These are phyloP conservation scores for Subacronicta megacephala DNA, from an alignment of 2,888 invertebrate species.

Conservation along the genomic window DNA sequence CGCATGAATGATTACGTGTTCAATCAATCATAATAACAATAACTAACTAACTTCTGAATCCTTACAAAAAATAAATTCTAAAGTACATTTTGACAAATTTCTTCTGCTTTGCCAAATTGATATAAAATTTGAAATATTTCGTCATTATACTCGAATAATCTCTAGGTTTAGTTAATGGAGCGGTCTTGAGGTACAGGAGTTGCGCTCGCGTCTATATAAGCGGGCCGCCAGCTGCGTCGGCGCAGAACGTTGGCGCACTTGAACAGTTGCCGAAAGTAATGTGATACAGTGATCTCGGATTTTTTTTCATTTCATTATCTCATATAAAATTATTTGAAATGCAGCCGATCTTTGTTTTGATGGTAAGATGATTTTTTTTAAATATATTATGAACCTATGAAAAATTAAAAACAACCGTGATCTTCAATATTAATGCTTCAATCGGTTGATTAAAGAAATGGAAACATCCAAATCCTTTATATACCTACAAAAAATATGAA, in stretches of 20 bases:
- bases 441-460: no score
- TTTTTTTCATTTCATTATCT: slow-evolving; percentile 31
- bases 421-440: no score
- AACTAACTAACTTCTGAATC: no score
- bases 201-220: slow-evolving; percentile 53
- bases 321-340: slow-evolving; percentile 46
- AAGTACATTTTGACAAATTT: no score
- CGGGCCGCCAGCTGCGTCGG: slow-evolving; percentile 10
- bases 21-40: no score
- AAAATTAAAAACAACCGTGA: background rate
- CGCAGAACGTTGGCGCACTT: slow-evolving; percentile 48
- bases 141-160: slow-evolving; percentile 1
- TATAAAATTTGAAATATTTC: background rate
- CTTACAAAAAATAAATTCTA: no score
- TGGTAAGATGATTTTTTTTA: slow-evolving; percentile 58
- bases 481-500: no score
- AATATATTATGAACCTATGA: background rate
- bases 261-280: slow-evolving; percentile 58
- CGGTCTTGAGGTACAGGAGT: slow-evolving; percentile 40
- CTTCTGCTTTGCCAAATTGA: no score
- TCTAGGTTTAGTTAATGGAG: slow-evolving; percentile 27
- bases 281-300: slow-evolving; percentile 67
- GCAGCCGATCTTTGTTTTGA: slow-evolving; percentile 64
- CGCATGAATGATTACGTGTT: no score
- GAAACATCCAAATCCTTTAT: no score